phyloP scores from a whole-genome alignment of 1,140 invertebrate species.

The Bombyx mandarina region DNA sequence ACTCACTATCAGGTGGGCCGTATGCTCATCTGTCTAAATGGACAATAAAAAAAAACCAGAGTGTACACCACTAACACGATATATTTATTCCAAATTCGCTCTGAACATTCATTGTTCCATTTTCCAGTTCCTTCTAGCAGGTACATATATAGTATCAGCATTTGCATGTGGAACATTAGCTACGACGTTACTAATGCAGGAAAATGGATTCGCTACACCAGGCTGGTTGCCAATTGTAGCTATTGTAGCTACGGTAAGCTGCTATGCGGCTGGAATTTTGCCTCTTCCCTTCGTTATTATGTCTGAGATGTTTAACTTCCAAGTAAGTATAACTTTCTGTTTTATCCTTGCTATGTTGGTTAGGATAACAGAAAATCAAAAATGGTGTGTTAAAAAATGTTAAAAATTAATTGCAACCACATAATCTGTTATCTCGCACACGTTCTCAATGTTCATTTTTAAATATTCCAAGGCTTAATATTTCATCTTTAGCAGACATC shows the following conservation, averaged over 20 bases:
- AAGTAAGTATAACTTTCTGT: conserved; percentile 15
- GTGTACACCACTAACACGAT: neutral
- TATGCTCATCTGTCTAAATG: no score
- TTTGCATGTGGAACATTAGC: conserved; percentile 22
- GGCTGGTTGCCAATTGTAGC: conserved; percentile 32
- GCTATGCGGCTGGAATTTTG: conserved; percentile 28
- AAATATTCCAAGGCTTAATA: no score
- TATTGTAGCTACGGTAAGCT: conserved; percentile 29
- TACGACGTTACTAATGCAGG: conserved; percentile 19
- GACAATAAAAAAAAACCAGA: neutral
- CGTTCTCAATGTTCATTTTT: no score
- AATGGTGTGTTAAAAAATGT: no score
- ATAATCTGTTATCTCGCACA: no score
- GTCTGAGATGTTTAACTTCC: conserved; percentile 47
- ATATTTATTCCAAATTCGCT: neutral
- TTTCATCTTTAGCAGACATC: no score
- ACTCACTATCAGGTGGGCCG: no score
- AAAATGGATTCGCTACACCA: conserved; percentile 19
- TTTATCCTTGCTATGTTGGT: no score
- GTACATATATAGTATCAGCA: conserved; percentile 16
- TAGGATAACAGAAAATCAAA: no score
- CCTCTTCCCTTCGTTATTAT: conserved; percentile 37
- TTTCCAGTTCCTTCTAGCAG: conserved; percentile 30
- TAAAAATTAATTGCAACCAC: no score
- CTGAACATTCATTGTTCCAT: neutral